Conservation (phyloP, 2,888 invertebrate genomes). For the Cataglyphis cursor region DNA sequence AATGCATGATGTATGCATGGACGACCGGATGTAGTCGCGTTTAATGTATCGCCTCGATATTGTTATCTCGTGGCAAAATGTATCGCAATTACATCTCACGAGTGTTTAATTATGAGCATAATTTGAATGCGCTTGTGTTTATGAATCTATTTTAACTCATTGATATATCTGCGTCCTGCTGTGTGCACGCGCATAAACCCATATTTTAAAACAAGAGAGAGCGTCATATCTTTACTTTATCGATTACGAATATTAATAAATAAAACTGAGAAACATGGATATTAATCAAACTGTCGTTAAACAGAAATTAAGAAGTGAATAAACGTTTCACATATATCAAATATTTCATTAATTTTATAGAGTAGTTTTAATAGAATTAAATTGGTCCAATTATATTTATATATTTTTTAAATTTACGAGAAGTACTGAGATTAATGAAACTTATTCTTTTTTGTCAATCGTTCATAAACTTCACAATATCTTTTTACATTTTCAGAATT, state of each 20-base stretch:
- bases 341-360: not conserved
- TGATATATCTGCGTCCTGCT: not conserved
- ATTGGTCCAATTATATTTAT: conserved; percentile 61
- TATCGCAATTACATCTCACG: conserved; percentile 39
- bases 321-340: not conserved
- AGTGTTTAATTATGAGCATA: conserved; percentile 47
- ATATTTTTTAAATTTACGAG: conserved; percentile 65
- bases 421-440: conserved; percentile 73
- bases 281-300: conserved; percentile 22
- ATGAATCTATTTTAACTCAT: conserved; percentile 50
- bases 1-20: not conserved
- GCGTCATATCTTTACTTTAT: not conserved
- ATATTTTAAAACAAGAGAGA: conserved; percentile 11
- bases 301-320: not conserved
- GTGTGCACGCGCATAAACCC: not conserved
- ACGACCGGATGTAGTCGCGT: not conserved
- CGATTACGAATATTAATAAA: not conserved
- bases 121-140: conserved; percentile 37
- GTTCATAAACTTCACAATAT: conserved; percentile 62
- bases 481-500: conserved; percentile 59
- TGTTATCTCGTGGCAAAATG: conserved; percentile 30
- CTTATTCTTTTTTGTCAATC: conserved; percentile 60
- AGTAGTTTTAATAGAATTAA: not conserved
- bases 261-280: not conserved
- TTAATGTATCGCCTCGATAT: conserved; percentile 16